These are phyloP conservation scores for Drosophila ambigua DNA, from an alignment of 1,140 invertebrate genomes.

Conservation along the genomic window DNA sequence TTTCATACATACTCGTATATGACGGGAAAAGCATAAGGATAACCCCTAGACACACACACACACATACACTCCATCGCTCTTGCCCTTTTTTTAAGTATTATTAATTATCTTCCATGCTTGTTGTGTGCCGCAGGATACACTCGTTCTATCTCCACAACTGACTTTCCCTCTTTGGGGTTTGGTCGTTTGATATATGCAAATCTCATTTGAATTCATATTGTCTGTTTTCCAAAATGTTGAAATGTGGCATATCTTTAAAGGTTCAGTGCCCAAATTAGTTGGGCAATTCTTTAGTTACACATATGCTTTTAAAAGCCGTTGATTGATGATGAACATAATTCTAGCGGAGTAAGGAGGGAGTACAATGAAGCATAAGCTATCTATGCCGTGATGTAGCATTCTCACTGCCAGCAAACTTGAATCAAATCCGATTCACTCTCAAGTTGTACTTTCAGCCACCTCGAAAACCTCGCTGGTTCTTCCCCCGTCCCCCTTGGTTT, in stretches of 20 bases:
- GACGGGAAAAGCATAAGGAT: neutral
- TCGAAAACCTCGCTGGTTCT: neutral
- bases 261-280: no score
- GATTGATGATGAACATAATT: no score
- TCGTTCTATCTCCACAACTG: neutral
- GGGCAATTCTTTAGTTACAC: slow-evolving; percentile 3
- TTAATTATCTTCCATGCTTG: slow-evolving; percentile 75
- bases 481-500: slow-evolving; percentile 3
- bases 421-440: slow-evolving; percentile 12
- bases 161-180: slow-evolving; percentile 26
- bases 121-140: slow-evolving; percentile 59
- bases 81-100: slow-evolving; percentile 75
- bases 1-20: slow-evolving; percentile 24
- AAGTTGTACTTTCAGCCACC: slow-evolving; percentile 29
- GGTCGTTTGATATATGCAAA: slow-evolving; percentile 58
- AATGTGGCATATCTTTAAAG: slow-evolving; percentile 13
- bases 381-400: no score
- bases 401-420: neutral
- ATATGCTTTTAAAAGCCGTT: slow-evolving; percentile 2
- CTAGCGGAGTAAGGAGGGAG: no score
- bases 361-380: no score
- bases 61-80: slow-evolving; percentile 3
- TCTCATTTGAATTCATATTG: slow-evolving; percentile 68
- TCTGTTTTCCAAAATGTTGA: slow-evolving; percentile 21
- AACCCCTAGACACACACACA: neutral